Conservation (phyloP, 2,113 vertebrate genomes). For the Empidonax traillii region DNA sequence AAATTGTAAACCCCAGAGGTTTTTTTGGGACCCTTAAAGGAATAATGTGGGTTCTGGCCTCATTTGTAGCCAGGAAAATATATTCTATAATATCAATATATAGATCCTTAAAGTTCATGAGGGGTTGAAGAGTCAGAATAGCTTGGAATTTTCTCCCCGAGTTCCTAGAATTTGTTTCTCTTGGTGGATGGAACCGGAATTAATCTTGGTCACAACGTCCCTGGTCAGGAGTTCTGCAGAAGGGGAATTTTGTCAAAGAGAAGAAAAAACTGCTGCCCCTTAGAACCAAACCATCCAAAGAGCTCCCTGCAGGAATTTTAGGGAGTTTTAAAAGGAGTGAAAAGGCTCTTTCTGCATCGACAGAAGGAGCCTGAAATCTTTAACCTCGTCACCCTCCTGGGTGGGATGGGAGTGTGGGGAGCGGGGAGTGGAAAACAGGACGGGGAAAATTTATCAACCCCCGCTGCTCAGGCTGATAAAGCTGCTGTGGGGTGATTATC, state of each 20-base stretch:
- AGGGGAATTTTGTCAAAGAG: conserved; percentile 10
- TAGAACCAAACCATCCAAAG: conserved; percentile 7
- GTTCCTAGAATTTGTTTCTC: background rate
- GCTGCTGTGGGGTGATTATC: background rate
- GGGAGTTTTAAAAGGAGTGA: background rate
- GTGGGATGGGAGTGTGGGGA: rapidly evolving
- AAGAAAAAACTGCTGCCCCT: conserved; percentile 43
- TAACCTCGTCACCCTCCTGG: background rate
- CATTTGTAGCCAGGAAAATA: background rate
- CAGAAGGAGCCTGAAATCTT: background rate
- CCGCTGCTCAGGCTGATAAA: background rate
- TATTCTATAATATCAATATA: background rate
- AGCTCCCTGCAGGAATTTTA: conserved; percentile 40
- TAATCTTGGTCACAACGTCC: background rate
- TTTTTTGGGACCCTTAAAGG: background rate
- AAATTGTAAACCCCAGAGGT: background rate
- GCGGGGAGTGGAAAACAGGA: background rate
- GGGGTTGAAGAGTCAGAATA: background rate
- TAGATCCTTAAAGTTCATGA: background rate
- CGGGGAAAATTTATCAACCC: background rate
- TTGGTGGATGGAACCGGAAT: conserved; percentile 25
- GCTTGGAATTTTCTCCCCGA: background rate
- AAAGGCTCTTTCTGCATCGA: background rate
- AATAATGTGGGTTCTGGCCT: background rate
- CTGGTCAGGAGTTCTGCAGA: background rate